Percentiles rank a stretch among this genome's conserved stretches.
Conservation (phyloP, 2,113 vertebrate genomes). For the Pungitius pungitius region DNA sequence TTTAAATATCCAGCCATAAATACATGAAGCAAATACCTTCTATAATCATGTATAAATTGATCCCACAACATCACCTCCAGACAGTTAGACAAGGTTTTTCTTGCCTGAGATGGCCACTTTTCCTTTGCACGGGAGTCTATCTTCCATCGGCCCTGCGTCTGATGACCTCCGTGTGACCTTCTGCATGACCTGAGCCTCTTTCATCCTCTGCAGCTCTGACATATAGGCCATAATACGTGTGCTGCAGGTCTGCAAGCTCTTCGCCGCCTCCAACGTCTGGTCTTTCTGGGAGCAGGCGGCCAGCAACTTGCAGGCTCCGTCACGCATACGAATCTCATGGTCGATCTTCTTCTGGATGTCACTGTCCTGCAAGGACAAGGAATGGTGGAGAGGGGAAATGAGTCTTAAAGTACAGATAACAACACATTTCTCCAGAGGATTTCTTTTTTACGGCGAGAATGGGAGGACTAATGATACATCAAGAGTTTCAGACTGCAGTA, state of each 20-base stretch:
- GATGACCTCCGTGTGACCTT: constrained; percentile 87
- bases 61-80: neutral
- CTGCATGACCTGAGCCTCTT: constrained; percentile 91
- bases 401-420: constrained; percentile 4
- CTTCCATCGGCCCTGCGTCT: constrained; percentile 81
- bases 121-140: constrained; percentile 87
- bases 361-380: constrained; percentile 84
- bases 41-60: neutral
- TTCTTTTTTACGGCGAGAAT: neutral
- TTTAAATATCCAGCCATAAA: neutral
- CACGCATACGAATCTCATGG: constrained; percentile 93
- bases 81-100: neutral
- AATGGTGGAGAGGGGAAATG: neutral
- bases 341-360: constrained; percentile 94
- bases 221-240: constrained; percentile 92
- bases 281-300: constrained; percentile 90
- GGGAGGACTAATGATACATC: constrained; percentile 1
- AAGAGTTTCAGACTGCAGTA: neutral
- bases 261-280: constrained; percentile 90
- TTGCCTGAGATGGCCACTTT: constrained; percentile 91
- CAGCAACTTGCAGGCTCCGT: constrained; percentile 91
- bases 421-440: neutral
- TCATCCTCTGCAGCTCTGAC: constrained; percentile 92
- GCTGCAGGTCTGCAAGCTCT: constrained; percentile 91
- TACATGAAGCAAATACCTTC: neutral